These are phyloP conservation scores for Prosopocoilus inquinatus DNA, from an alignment of 2,888 invertebrate genomes.

Conservation along the genomic window DNA sequence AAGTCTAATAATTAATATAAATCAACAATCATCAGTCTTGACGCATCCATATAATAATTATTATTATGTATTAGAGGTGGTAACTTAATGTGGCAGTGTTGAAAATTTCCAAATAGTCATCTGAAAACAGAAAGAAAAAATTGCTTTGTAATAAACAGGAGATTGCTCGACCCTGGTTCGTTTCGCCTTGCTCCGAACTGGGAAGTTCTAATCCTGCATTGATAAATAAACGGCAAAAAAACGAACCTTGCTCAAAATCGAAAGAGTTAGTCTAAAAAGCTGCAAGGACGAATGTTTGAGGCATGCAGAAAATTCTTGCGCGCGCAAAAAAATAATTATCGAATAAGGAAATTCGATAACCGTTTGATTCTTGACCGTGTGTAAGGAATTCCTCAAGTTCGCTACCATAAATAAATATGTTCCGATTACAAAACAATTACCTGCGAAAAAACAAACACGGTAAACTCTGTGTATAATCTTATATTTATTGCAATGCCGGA, in stretches of 20 bases:
- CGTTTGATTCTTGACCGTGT: too few relatives aligned
- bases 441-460: constrained; percentile 11
- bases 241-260: constrained; percentile 1
- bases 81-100: constrained; percentile 52
- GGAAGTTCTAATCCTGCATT: constrained; percentile 24
- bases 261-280: neutral
- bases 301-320: too few relatives aligned
- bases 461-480: constrained; percentile 13
- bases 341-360: too few relatives aligned
- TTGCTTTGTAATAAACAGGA: constrained; percentile 10
- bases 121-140: constrained; percentile 34
- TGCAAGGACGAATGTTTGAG: too few relatives aligned
- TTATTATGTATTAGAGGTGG: constrained; percentile 39
- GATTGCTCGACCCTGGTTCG: constrained; percentile 35
- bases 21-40: constrained; percentile 53
- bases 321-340: too few relatives aligned
- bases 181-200: constrained; percentile 30
- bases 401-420: neutral
- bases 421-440: constrained; percentile 2
- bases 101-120: constrained; percentile 37
- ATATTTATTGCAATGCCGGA: constrained; percentile 36
- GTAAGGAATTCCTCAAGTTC: too few relatives aligned
- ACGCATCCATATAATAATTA: constrained; percentile 42
- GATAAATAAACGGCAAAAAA: constrained; percentile 21
- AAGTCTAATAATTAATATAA: constrained; percentile 43